Conservation (phyloP, 1,140 invertebrate species). For the Drosophila repleta region DNA sequence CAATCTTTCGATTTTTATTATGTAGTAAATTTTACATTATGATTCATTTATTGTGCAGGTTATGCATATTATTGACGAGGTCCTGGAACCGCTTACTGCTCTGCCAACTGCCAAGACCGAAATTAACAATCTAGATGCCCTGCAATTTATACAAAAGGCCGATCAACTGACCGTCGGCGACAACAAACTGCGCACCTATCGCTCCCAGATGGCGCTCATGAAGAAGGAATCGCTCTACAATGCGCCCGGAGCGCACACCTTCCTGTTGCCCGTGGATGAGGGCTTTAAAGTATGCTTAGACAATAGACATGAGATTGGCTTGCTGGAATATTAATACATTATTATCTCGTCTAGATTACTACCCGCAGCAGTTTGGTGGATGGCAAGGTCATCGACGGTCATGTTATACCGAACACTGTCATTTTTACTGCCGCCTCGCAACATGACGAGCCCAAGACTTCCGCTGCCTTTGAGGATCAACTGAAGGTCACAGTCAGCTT, state of each 20-base stretch:
- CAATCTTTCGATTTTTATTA: not conserved
- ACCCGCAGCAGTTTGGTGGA: constrained; percentile 87
- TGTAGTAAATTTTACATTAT: not conserved
- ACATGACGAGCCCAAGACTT: constrained; percentile 89
- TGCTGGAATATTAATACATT: not conserved
- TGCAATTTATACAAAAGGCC: constrained; percentile 90
- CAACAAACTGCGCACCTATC: constrained; percentile 88
- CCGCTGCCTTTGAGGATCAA: constrained; percentile 91
- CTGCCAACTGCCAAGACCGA: constrained; percentile 85
- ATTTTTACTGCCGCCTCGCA: constrained; percentile 93
- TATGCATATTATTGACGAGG: constrained; percentile 92
- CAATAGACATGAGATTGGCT: not conserved
- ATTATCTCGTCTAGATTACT: constrained; percentile 84
- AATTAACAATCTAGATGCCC: constrained; percentile 91
- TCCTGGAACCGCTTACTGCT: constrained; percentile 89
- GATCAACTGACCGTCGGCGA: constrained; percentile 89
- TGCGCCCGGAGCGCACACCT: constrained; percentile 91
- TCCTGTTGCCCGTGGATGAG: constrained; percentile 95
- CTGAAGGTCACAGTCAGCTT: constrained; percentile 92
- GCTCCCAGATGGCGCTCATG: constrained; percentile 88
- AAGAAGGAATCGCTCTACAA: constrained; percentile 90
- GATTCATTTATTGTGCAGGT: constrained; percentile 85
- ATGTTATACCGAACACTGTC: constrained; percentile 94
- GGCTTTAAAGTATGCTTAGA: constrained; percentile 87
- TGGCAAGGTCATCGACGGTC: constrained; percentile 93